Evolutionary conservation across 1,140 invertebrate species (phyloP).

Genomic region (Drosophila mayri): DNA sequence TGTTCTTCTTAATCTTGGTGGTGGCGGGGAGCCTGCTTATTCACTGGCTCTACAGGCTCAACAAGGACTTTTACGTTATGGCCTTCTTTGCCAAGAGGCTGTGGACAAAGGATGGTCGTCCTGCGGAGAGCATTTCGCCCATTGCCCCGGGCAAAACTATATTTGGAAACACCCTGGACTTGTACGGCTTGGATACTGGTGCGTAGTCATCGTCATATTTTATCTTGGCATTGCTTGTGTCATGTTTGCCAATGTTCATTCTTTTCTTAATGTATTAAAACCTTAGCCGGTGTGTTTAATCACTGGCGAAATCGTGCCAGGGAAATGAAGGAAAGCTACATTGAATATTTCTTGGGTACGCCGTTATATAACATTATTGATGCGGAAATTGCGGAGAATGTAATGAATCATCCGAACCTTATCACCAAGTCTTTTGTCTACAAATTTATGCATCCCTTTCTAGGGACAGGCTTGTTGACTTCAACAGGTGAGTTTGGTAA

Average conservation of each 20-base stretch:
- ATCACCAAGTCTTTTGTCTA: constrained; percentile 73
- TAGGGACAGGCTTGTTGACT: constrained; percentile 88
- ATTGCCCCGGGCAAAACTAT: constrained; percentile 46
- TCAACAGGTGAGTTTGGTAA: constrained; percentile 85
- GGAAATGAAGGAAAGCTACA: constrained; percentile 52
- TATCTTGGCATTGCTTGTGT: not conserved
- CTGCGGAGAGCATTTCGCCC: constrained; percentile 50
- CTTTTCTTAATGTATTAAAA: not conserved
- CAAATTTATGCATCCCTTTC: constrained; percentile 88
- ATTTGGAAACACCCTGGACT: constrained; percentile 52
- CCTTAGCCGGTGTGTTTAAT: constrained; percentile 45
- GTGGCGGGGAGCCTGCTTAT: constrained; percentile 27
- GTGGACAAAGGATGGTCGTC: constrained; percentile 37
- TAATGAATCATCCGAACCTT: constrained; percentile 61
- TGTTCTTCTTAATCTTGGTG: constrained; percentile 22
- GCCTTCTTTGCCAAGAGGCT: constrained; percentile 54
- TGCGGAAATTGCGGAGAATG: constrained; percentile 55
- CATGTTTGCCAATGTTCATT: not conserved
- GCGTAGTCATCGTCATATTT: not conserved
- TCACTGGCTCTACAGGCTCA: constrained; percentile 53
- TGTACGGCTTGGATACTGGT: constrained; percentile 57
- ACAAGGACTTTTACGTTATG: constrained; percentile 55
- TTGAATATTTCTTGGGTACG: constrained; percentile 50
- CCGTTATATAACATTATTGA: constrained; percentile 67
- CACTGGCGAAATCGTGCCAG: constrained; percentile 17